Percentiles rank a stretch among this genome's conserved stretches.
Evolutionary conservation across 37 sponge, comb jelly and placozoan genomes (phyloP).

Genomic region (Bolinopsis microptera): DNA sequence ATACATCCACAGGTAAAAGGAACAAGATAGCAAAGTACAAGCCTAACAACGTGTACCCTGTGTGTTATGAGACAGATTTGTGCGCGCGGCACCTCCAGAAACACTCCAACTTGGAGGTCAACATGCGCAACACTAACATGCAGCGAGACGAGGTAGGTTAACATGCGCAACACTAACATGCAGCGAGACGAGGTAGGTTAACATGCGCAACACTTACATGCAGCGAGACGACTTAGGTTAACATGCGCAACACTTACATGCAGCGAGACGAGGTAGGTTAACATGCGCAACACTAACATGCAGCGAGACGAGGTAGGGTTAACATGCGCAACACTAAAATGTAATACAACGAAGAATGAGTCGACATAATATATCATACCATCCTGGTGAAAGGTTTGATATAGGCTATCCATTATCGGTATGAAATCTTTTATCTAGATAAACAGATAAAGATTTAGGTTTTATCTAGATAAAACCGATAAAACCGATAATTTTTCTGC

Average conservation of each 20-base stretch:
- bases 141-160: not conserved
- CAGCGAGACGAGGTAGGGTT: too few species aligned
- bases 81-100: constrained; percentile 23
- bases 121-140: not conserved
- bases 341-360: not conserved
- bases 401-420: too few species aligned
- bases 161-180: too few species aligned
- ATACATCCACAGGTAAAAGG: constrained; percentile 12
- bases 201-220: not conserved
- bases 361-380: too few species aligned
- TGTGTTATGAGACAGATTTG: constrained; percentile 1
- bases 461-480: too few species aligned
- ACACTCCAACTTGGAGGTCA: not conserved
- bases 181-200: not conserved
- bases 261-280: not conserved
- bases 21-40: constrained; percentile 40
- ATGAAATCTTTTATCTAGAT: too few species aligned
- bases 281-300: too few species aligned
- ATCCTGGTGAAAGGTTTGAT: too few species aligned
- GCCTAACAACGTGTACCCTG: not conserved
- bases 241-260: not conserved
- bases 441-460: too few species aligned
- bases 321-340: not conserved
- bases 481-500: too few species aligned
- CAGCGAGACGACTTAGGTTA: not conserved